These are phyloP conservation scores for Acrocephalus scirpaceus DNA, from an alignment of 2,797 vertebrate species.

Conservation along the genomic window DNA sequence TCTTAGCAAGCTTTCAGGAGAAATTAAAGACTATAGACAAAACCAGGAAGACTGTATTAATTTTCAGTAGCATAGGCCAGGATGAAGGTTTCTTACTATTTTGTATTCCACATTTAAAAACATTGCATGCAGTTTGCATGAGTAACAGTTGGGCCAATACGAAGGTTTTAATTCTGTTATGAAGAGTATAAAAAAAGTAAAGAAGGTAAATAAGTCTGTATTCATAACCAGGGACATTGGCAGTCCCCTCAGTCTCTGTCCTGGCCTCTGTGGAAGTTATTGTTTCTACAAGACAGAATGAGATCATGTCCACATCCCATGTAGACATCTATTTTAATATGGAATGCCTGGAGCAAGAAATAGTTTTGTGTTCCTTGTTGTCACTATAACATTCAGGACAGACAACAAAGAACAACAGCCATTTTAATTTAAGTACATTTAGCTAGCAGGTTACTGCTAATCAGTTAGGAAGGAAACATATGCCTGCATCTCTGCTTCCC, in stretches of 20 bases:
- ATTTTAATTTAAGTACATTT: neutral
- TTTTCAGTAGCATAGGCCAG: neutral
- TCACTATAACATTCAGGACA: neutral
- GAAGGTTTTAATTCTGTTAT: neutral
- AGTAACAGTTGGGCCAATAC: neutral
- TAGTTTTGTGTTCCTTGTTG: neutral
- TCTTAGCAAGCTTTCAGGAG: slow-evolving; percentile 13
- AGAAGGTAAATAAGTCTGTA: neutral
- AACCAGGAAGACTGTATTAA: neutral
- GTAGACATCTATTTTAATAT: neutral
- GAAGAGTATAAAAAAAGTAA: neutral
- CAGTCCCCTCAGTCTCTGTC: neutral
- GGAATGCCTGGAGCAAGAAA: neutral
- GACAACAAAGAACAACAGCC: neutral
- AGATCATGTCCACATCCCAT: neutral
- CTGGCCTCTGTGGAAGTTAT: neutral
- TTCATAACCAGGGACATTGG: neutral
- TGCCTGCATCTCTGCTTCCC: neutral
- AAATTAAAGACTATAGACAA: neutral
- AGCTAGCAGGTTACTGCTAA: neutral
- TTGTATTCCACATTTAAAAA: neutral
- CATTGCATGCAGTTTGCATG: neutral
- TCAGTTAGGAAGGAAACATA: neutral
- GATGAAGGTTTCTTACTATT: neutral
- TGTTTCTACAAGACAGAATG: neutral